Conservation (phyloP, 2,113 vertebrate genomes). For the Varanus salvator region DNA sequence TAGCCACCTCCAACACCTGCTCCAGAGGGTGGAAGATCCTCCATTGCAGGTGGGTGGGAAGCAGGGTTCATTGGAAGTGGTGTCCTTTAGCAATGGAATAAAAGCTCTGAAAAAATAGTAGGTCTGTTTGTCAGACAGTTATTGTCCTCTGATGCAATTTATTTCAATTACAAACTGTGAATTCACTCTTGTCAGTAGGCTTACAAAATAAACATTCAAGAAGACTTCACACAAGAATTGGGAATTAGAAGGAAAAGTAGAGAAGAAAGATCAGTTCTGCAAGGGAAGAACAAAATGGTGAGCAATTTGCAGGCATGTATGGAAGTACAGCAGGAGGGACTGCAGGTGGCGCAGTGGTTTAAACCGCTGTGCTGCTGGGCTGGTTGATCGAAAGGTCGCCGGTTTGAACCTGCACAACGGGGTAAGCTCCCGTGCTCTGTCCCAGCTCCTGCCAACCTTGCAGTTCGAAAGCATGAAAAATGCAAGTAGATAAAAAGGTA, state of each 20-base stretch:
- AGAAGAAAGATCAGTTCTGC: neutral
- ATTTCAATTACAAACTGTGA: neutral
- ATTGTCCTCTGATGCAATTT: neutral
- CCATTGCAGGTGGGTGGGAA: neutral
- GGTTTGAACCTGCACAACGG: too few relatives aligned
- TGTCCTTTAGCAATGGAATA: too few relatives aligned
- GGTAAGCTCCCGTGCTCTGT: too few relatives aligned
- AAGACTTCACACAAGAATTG: neutral
- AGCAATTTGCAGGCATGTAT: neutral
- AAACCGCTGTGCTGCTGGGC: too few relatives aligned
- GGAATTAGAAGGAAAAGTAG: neutral
- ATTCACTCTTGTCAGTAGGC: neutral
- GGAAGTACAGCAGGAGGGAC: too few relatives aligned
- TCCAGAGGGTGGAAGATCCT: neutral
- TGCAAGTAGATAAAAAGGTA: too few relatives aligned
- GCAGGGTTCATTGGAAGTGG: too few relatives aligned
- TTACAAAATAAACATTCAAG: neutral
- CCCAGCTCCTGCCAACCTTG: too few relatives aligned
- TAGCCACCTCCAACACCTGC: neutral
- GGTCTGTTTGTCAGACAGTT: neutral
- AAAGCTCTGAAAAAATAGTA: too few relatives aligned
- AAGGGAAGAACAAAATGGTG: neutral
- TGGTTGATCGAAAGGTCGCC: too few relatives aligned
- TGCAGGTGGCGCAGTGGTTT: too few relatives aligned
- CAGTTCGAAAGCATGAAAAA: too few relatives aligned